Evolutionary conservation across 2,113 vertebrate genomes (phyloP).

Genomic region (Pachyramphus minor): DNA sequence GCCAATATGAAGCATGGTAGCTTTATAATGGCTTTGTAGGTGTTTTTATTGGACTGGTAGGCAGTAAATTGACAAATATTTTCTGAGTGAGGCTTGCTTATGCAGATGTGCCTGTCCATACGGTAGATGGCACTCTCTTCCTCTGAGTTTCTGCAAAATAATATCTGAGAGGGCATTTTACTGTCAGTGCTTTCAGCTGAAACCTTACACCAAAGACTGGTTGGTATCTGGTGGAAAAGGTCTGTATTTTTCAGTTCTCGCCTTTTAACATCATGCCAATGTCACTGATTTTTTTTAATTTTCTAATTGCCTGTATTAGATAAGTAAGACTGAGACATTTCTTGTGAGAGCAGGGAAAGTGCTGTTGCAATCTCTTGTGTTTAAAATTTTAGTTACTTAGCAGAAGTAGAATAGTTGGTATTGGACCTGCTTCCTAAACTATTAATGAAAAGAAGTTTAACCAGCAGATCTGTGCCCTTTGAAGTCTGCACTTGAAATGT

Average conservation of each 20-base stretch:
- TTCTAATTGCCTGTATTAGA: background rate
- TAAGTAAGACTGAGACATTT: background rate
- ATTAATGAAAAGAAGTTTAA: background rate
- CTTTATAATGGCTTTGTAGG: background rate
- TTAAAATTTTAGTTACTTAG: background rate
- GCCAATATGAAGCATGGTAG: background rate
- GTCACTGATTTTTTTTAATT: background rate
- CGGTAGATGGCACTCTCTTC: constrained; percentile 38
- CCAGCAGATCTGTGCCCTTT: background rate
- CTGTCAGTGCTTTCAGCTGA: background rate
- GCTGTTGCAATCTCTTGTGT: background rate
- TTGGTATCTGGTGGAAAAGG: background rate
- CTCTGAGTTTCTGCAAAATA: background rate
- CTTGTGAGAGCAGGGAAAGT: background rate
- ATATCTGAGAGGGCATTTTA: background rate
- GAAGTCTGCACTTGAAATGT: background rate
- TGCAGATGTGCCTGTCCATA: background rate
- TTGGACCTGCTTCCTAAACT: background rate
- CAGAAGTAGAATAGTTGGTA: background rate
- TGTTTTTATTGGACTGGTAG: background rate
- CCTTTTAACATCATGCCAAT: background rate
- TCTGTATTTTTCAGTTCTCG: background rate
- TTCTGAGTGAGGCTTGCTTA: background rate
- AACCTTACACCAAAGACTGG: background rate
- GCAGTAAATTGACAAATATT: background rate